A percentile compares a stretch with the other conserved stretches of the same genome.
These are phyloP conservation scores for Nasonovia ribisnigri DNA, from an alignment of 2,888 invertebrate species.

Conservation along the genomic window DNA sequence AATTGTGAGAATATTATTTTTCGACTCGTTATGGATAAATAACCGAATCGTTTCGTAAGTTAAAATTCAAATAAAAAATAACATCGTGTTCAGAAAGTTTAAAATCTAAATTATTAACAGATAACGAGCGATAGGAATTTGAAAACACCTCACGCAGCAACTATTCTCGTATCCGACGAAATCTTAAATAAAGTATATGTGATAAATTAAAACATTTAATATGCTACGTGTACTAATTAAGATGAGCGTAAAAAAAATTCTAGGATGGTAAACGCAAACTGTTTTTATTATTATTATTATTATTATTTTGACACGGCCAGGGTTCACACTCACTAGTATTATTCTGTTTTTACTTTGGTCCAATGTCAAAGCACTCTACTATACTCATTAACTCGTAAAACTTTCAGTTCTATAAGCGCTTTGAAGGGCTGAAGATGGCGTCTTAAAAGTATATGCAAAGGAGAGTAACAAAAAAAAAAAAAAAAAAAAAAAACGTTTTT, in stretches of 20 bases:
- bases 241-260: conserved; percentile 23
- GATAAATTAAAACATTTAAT: conserved; percentile 14
- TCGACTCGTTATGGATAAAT: background rate
- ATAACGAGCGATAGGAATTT: background rate
- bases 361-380: conserved; percentile 44
- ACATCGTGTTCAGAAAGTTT: background rate
- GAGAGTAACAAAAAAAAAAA: conserved; percentile 25
- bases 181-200: conserved; percentile 28
- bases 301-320: conserved; percentile 28
- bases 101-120: background rate
- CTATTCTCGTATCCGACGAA: background rate
- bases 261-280: background rate
- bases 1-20: background rate
- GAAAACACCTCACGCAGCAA: background rate
- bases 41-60: background rate
- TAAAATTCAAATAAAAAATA: background rate
- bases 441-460: conserved; percentile 36
- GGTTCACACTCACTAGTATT: conserved; percentile 11
- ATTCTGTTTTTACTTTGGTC: conserved; percentile 40
- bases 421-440: conserved; percentile 19
- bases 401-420: conserved; percentile 21
- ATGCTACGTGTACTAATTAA: conserved; percentile 12
- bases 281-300: conserved; percentile 8
- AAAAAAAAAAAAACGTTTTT: conserved; percentile 42
- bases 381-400: conserved; percentile 61